Conservation (phyloP, 2,113 vertebrate genomes). For the Dipodomys spectabilis region DNA sequence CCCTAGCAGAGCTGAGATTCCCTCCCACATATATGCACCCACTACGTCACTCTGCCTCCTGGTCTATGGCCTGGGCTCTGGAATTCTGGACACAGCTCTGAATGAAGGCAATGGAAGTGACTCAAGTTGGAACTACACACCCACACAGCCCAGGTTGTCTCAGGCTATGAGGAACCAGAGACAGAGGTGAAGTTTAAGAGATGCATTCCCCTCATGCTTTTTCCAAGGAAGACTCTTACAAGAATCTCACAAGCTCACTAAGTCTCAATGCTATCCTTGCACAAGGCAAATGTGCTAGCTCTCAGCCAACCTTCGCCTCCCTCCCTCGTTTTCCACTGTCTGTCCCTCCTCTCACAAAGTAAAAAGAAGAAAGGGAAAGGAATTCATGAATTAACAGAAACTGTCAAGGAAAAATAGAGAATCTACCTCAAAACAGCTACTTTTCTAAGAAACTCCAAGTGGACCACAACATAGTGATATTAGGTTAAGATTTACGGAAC, state of each 20-base stretch:
- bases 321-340: background rate
- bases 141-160: background rate
- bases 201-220: background rate
- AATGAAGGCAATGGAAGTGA: background rate
- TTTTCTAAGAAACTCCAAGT: background rate
- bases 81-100: background rate
- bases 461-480: background rate
- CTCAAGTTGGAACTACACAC: background rate
- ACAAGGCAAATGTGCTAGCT: background rate
- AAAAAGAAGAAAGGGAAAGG: background rate
- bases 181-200: background rate
- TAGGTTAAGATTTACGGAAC: background rate
- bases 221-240: background rate
- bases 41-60: background rate
- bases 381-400: background rate
- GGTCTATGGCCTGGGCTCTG: background rate
- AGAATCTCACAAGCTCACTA: background rate
- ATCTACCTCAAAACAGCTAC: background rate
- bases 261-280: background rate
- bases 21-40: background rate
- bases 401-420: slow-evolving; percentile 4
- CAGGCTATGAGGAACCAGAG: background rate
- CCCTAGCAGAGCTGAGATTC: accelerated
- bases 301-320: background rate
- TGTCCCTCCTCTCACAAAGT: background rate